Conservation (phyloP, 2,113 vertebrate genomes). For the Gobius niger region DNA sequence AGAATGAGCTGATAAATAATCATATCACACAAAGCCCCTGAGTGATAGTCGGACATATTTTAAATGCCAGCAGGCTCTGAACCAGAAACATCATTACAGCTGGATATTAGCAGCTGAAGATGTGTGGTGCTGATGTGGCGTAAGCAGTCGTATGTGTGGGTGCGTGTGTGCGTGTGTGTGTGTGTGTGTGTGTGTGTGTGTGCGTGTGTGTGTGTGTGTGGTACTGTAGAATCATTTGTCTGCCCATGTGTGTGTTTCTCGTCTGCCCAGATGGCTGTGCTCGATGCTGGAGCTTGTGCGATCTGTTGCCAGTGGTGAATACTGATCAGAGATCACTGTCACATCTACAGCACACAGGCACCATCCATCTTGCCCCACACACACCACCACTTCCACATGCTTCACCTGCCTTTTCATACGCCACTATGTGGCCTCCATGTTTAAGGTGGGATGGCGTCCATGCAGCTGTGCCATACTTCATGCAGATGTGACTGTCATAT, state of each 20-base stretch:
- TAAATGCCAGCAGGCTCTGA: constrained; percentile 3
- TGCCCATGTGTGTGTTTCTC: constrained; percentile 53
- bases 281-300: constrained; percentile 61
- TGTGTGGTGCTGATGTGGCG: constrained; percentile 14
- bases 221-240: constrained; percentile 53
- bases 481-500: no score
- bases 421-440: constrained; percentile 47
- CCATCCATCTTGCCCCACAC: constrained; percentile 52
- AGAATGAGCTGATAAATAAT: neutral
- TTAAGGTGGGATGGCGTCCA: neutral
- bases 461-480: no score
- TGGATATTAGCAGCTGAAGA: neutral
- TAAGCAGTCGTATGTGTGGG: constrained; percentile 19
- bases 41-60: neutral
- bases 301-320: constrained; percentile 73
- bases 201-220: constrained; percentile 19
- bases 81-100: constrained; percentile 6
- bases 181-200: constrained; percentile 25
- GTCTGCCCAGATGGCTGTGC: constrained; percentile 68
- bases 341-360: constrained; percentile 47
- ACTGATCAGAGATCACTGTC: constrained; percentile 75
- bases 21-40: neutral
- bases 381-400: constrained; percentile 62
- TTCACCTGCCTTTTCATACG: constrained; percentile 61
- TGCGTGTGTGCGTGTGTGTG: constrained; percentile 26